A percentile compares a stretch with the other conserved stretches of the same genome.
These are phyloP conservation scores for Leptopilina drosophilae DNA, from an alignment of 2,888 invertebrate genomes.

Conservation along the genomic window DNA sequence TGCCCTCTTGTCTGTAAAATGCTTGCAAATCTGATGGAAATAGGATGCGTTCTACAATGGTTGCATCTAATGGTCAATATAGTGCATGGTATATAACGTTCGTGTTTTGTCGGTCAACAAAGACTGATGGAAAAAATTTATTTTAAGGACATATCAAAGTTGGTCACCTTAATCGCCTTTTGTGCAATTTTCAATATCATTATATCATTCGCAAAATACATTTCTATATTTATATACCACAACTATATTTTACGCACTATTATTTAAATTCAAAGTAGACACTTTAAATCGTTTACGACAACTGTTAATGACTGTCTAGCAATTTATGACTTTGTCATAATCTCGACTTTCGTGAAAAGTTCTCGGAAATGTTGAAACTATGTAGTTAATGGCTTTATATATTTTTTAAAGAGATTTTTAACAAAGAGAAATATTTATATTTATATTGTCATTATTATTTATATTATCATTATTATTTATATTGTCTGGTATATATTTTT, in stretches of 20 bases:
- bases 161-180: not conserved
- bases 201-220: not conserved
- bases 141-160: slow-evolving; percentile 1
- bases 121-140: slow-evolving; percentile 10
- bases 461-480: too few species aligned
- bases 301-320: not conserved
- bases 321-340: slow-evolving; percentile 1
- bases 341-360: not conserved
- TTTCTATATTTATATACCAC: too few species aligned
- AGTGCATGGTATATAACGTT: slow-evolving; percentile 8
- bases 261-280: not conserved
- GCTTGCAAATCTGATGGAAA: slow-evolving; percentile 32
- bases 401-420: too few species aligned
- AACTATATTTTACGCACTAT: not conserved
- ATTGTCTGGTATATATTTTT: too few species aligned
- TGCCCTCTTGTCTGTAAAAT: slow-evolving; percentile 14
- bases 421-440: too few species aligned
- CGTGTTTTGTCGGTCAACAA: slow-evolving; percentile 12
- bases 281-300: not conserved
- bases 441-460: too few species aligned
- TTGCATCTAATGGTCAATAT: slow-evolving; percentile 29
- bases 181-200: not conserved
- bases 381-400: too few species aligned
- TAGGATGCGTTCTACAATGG: slow-evolving; percentile 33
- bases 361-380: not conserved